Evolutionary conservation across 2,113 vertebrate species (phyloP), one percentile per base, ranked within the genome.

Genomic region (Synchiropus splendidus): DNA sequence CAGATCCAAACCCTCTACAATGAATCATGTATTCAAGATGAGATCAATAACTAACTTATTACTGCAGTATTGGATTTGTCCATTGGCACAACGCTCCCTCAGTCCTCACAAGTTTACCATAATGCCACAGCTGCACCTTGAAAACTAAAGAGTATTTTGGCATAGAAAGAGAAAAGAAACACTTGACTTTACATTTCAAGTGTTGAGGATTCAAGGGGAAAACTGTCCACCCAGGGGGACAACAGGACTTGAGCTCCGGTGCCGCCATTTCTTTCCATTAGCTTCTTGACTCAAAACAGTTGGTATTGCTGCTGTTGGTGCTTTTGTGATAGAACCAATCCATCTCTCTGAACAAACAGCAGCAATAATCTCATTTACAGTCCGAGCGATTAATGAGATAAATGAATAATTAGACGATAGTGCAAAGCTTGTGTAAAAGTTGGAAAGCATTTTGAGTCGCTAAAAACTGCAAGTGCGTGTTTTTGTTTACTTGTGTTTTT

Each of bases 351-450:
- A 51, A 57, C 35, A 36, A 46, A 18, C 16, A 39, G 46, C n/a
- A 62, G 27, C 56, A 65, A 44, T 54, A 55, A 46, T 37, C 13
- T 38, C 47, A 62, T 64, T 67, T 61, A 43, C 50, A 64, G 59
- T 58, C 45, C 39, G 11, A 45, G 43, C 42, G 58, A 75, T 66
- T 64, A 65, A 73, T 54, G 15, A 41, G 40, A 69, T 67, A 46
- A 48, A 63, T 48, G 30, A 42, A 77, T 71, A n/a, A n/a, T n/a
- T n/a, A n/a, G n/a, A n/a, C n/a, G n/a, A n/a, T 58, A 61, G 37
- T 61, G 61, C 49, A 67, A 63, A 53, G 66, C 54, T 61, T 53
- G 49, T 62, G 42, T 58, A 58, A 63, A 77, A 74, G 70, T 69
- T 73, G 38, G 64, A 58, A 58, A 58, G 51, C 50, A 35, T 61